Evolutionary conservation across 2,113 vertebrate genomes (phyloP).

Genomic region (Telmatochromis sp.): DNA sequence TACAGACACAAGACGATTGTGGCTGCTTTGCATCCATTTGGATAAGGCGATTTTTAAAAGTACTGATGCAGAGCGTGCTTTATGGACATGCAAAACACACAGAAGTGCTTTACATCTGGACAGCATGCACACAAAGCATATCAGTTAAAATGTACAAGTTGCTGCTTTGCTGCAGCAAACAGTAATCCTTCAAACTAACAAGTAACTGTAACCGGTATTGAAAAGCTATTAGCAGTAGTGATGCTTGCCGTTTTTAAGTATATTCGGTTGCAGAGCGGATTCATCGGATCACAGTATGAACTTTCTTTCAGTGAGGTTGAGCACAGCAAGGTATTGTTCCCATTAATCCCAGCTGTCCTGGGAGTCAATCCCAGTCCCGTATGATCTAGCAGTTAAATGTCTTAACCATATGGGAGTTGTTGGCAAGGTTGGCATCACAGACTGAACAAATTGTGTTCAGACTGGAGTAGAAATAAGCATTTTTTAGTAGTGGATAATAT

Average conservation of each 20-base stretch:
- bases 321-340: not conserved
- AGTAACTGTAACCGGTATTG: not conserved
- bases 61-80: not conserved
- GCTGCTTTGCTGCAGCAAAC: not conserved
- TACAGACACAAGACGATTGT: not conserved
- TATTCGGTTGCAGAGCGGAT: not conserved
- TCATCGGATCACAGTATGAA: not conserved
- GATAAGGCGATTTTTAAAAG: not conserved
- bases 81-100: conserved; percentile 44
- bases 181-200: not conserved
- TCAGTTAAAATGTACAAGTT: not conserved
- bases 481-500: not conserved
- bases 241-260: accelerated
- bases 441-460: not conserved
- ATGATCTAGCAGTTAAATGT: not conserved
- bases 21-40: not conserved
- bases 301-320: not conserved
- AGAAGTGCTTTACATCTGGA: not conserved
- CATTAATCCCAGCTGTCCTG: not conserved
- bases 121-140: not conserved
- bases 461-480: not conserved
- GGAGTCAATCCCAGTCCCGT: not conserved
- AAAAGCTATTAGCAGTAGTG: not conserved
- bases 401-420: not conserved
- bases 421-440: not conserved